Evolutionary conservation across 23 tunicate genomes (phyloP), one percentile per base, ranked within the genome.

Genomic region (Diplosoma virens): DNA sequence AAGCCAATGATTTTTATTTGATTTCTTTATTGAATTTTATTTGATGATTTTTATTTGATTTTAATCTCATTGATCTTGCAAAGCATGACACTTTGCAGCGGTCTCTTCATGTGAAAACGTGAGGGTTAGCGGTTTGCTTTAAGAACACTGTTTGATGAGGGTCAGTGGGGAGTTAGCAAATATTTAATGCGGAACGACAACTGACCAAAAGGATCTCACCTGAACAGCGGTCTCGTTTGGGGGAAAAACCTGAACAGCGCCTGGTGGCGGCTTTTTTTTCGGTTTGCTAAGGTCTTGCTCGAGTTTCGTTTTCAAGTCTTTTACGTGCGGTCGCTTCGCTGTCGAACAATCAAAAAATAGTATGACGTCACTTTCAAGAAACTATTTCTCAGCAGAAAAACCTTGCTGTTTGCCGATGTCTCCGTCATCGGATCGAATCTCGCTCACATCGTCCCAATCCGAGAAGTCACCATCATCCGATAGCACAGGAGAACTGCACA

Each of bases 191-290:
- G n/a, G n/a, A n/a, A n/a, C n/a, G n/a, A n/a, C n/a, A n/a, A n/a
- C n/a, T n/a, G n/a, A n/a, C n/a, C n/a, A n/a, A n/a, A n/a, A n/a
- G n/a, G n/a, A n/a, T n/a, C 55, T 4, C 30, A 47, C 73, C 74
- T 78, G 63, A 28, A 78, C 74, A 1, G 27, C 52, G 25, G 76
- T 68, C 3, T 67, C 32, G 28, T 25, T 45, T 56, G 32, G 26
- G 0, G 84, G 84, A 4, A 82, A 25, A 20, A 75, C 76, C 37
- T 83, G 82, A 1, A 83, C 81, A 64, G 81, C 88, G 31, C 88
- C 88, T 22, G 55, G 76, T 47, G 88, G 88, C 28, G 81, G 88
- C 47, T 52, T 64, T n/a, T n/a, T n/a, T 29, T 76, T 74, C 16
- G 82, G 67, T 4, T 17, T 2, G 45, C 45, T 32, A 32, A 83